A percentile compares a stretch with the other conserved stretches of the same genome.
phyloP scores from a whole-genome alignment of 1,140 invertebrate species.

The Agraylea sexmaculata region DNA sequence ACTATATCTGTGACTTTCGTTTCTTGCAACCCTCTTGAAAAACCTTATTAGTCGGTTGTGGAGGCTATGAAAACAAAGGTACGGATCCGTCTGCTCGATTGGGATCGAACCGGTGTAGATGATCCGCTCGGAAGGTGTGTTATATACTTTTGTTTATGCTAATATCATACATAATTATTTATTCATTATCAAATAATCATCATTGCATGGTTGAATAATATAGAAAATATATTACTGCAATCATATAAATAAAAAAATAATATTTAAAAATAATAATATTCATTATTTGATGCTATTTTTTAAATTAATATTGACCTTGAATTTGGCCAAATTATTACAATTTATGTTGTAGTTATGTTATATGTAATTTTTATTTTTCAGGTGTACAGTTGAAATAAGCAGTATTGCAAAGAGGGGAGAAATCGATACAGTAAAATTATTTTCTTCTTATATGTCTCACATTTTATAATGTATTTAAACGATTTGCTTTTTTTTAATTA shows the following conservation, averaged over 20 bases:
- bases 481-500: conserved; percentile 33
- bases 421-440: conserved; percentile 51
- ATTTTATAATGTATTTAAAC: conserved; percentile 5
- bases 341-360: conserved; percentile 6
- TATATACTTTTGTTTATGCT: conserved; percentile 6
- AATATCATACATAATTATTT: not conserved
- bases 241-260: not conserved
- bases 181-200: not conserved
- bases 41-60: conserved; percentile 19
- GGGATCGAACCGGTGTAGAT: conserved; percentile 65
- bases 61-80: conserved; percentile 8
- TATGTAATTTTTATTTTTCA: conserved; percentile 16
- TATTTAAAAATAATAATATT: conserved; percentile 2
- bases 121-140: conserved; percentile 69
- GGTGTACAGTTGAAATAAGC: conserved; percentile 49
- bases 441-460: conserved; percentile 10
- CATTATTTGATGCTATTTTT: conserved; percentile 4
- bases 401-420: conserved; percentile 53
- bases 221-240: no score
- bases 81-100: conserved; percentile 56
- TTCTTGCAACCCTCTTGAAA: no score
- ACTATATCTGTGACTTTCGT: no score
- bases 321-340: no score
- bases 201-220: not conserved
- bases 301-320: no score